Evolutionary conservation across 1,140 invertebrate genomes (phyloP).

Genomic region (Dendrolimus kikuchii): DNA sequence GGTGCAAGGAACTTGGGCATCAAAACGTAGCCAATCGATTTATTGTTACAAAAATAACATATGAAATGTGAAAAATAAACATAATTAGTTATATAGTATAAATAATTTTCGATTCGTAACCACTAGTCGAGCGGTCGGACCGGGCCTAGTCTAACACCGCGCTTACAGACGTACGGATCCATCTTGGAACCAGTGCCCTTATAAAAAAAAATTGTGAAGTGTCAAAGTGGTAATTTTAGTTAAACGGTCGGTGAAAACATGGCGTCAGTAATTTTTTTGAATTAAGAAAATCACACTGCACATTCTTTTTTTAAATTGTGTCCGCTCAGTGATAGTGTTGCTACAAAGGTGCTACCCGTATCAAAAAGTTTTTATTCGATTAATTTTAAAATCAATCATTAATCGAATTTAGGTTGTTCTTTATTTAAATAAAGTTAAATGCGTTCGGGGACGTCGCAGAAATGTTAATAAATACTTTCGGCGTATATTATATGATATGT

Average conservation of each 20-base stretch:
- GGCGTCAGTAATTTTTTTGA: conserved; percentile 44
- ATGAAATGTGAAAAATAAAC: conserved; percentile 22
- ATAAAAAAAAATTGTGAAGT: conserved; percentile 32
- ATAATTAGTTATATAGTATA: conserved; percentile 54
- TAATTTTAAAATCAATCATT: too few species aligned
- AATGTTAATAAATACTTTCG: too few species aligned
- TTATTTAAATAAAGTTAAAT: too few species aligned
- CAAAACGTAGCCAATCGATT: conserved; percentile 1
- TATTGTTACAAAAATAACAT: conserved; percentile 34
- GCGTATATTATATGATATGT: too few species aligned
- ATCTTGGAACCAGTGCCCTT: conserved; percentile 24
- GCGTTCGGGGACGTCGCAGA: too few species aligned
- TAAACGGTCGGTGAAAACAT: conserved; percentile 52
- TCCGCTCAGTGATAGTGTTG: conserved; percentile 10
- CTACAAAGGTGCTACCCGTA: conserved; percentile 47
- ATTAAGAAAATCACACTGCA: conserved; percentile 32
- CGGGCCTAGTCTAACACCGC: conserved; percentile 34
- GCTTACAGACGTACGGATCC: conserved; percentile 40
- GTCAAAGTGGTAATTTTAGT: conserved; percentile 26
- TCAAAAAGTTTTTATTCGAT: too few species aligned
- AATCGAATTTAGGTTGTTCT: too few species aligned
- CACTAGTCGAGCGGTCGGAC: conserved; percentile 14
- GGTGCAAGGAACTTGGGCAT: too few species aligned
- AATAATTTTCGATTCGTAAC: conserved; percentile 42
- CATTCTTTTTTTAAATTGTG: conserved; percentile 9